Evolutionary conservation across 2,113 vertebrate genomes (phyloP), one percentile per base, ranked within the genome.

Genomic region (Ardeotis arabs): DNA sequence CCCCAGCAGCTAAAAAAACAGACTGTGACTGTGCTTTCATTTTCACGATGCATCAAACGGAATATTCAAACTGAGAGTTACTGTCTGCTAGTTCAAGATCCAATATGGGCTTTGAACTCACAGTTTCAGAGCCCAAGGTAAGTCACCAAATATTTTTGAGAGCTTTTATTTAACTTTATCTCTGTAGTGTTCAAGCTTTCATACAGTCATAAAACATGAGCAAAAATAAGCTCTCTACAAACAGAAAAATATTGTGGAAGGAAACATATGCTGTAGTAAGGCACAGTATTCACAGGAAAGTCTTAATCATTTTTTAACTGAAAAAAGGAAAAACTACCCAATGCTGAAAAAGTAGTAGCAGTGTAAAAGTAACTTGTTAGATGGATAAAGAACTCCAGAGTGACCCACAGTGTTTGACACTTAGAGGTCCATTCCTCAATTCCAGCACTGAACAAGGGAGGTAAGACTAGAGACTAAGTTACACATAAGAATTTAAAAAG

Each of bases 171-270:
- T 68, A 74, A 68, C 29, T 41, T 81, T 47, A 88, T 69, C 20
- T 91, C 64, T 53, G 27, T 41, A 74, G 56, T 68, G 89, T 93
- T 92, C 83, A 81, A 66, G 24, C 8, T 90, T 89, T 92, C 56
- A 84, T 81, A 37, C 1, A 68, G 35, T 53, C 69, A 66, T 79
- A 89, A 95, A 89, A 81, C 35, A 89, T 27, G 22, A 62, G 50
- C 10, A 92, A 94, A 87, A 90, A 78, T 8, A 92, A 35, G n/a
- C 16, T 88, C 4, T 93, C 45, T 58, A 72, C 19, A 76, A 89
- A 78, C 29, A 84, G 28, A 88, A 86, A 94, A 92, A 95, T 89
- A 58, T 27, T 35, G 29, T 72, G 62, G 59, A 89, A 92, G 68
- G 29, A 94, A 92, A 76, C 56, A 66, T 33, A 86, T 1, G 10